Evolutionary conservation across 2,888 invertebrate species (phyloP).

Genomic region (Autographa pulchrina): DNA sequence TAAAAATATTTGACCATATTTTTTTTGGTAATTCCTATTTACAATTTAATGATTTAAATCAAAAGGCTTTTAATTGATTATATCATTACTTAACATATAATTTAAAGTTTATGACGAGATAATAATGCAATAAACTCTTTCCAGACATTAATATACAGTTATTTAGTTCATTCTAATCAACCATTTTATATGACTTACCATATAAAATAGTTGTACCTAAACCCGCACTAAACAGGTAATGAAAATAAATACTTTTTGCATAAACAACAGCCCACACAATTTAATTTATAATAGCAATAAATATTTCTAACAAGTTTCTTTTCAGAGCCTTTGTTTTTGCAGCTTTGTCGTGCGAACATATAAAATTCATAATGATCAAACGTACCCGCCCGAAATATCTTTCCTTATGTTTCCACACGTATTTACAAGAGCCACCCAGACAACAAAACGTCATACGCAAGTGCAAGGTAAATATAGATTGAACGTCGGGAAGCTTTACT

Average conservation of each 20-base stretch:
- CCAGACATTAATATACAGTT: slow-evolving; percentile 29
- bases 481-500: slow-evolving; percentile 46
- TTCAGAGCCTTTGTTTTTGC: too few species aligned
- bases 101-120: background rate
- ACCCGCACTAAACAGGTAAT: background rate
- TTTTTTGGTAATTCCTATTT: too few species aligned
- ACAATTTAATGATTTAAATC: too few species aligned
- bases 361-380: background rate
- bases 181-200: background rate
- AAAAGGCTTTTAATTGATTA: background rate
- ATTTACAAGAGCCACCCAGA: slow-evolving; percentile 80
- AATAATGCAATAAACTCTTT: slow-evolving; percentile 19
- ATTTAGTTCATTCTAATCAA: slow-evolving; percentile 22
- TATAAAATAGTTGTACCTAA: too few species aligned
- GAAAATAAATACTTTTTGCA: background rate
- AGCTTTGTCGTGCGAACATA: background rate
- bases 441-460: slow-evolving; percentile 79
- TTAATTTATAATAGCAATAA: too few species aligned
- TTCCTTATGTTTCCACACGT: slow-evolving; percentile 62
- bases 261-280: background rate
- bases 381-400: slow-evolving; percentile 29
- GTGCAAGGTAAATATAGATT: slow-evolving; percentile 76
- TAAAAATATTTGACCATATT: too few species aligned
- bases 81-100: background rate
- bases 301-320: too few species aligned